Percentiles rank a stretch among this genome's conserved stretches.
These are phyloP conservation scores for Circaetus gallicus DNA, from an alignment of 2,113 vertebrate genomes.

Conservation along the genomic window DNA sequence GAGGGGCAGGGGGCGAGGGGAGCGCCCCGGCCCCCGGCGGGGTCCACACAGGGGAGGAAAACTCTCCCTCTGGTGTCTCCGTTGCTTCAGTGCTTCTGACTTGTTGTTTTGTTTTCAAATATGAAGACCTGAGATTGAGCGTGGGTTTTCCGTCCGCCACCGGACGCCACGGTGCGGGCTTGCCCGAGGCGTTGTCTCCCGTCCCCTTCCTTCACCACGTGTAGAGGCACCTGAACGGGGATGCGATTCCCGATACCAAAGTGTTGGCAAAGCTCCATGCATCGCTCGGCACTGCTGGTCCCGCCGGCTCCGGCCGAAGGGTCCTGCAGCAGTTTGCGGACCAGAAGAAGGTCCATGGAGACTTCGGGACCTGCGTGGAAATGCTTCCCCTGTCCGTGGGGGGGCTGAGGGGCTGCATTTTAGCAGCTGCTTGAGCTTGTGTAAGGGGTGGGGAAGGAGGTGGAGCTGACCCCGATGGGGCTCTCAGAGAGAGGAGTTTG, in stretches of 20 bases:
- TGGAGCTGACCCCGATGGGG: constrained; percentile 78
- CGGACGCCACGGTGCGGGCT: constrained; percentile 15
- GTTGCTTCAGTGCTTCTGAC: constrained; percentile 30
- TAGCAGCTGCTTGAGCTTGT: constrained; percentile 92
- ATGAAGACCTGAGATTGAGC: constrained; percentile 80
- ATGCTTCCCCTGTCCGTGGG: constrained; percentile 25
- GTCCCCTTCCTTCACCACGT: constrained; percentile 53
- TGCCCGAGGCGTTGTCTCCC: constrained; percentile 28
- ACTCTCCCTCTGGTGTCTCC: not conserved
- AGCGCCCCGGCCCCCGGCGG: not conserved
- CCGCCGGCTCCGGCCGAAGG: constrained; percentile 17
- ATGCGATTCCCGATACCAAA: constrained; percentile 64
- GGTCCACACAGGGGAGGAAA: not conserved
- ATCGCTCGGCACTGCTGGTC: not conserved
- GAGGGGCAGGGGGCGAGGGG: not conserved
- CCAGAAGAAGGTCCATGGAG: constrained; percentile 46
- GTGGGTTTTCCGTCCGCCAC: constrained; percentile 62
- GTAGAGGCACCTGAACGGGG: constrained; percentile 73
- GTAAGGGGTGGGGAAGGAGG: constrained; percentile 84
- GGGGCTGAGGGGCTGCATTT: not conserved
- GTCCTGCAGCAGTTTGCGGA: not conserved
- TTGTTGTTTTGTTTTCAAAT: not conserved
- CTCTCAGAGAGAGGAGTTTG: constrained; percentile 77
- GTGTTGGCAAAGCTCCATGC: constrained; percentile 45
- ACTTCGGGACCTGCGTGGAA: constrained; percentile 41